These are phyloP conservation scores for Yponomeuta plumbellus DNA, from an alignment of 2,888 invertebrate species.

Conservation along the genomic window DNA sequence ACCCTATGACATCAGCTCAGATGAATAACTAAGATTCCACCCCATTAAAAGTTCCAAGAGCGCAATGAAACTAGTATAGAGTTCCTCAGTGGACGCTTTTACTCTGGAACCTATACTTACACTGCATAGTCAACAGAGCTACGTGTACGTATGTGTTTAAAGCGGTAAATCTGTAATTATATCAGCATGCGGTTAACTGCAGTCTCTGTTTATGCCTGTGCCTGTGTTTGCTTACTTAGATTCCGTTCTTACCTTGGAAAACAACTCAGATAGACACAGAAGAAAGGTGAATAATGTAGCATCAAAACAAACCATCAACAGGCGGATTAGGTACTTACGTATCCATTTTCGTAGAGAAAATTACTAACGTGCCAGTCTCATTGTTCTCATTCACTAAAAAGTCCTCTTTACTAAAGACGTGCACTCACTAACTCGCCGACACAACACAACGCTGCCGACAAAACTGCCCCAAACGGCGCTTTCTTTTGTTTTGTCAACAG, in stretches of 20 bases:
- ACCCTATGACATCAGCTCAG: too few relatives aligned
- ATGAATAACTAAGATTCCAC: not conserved
- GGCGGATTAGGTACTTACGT: slow-evolving; percentile 47
- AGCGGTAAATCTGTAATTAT: slow-evolving; percentile 32
- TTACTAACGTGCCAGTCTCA: slow-evolving; percentile 56
- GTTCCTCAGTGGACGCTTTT: not conserved
- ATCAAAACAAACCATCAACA: not conserved
- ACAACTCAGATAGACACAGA: not conserved
- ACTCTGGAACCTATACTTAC: not conserved
- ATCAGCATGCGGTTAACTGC: slow-evolving; percentile 36
- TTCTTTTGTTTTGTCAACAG: slow-evolving; percentile 26
- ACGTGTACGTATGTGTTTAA: not conserved
- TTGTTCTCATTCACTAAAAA: slow-evolving; percentile 51
- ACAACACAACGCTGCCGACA: too few relatives aligned
- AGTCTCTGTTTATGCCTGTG: slow-evolving; percentile 14
- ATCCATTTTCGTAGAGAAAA: slow-evolving; percentile 67
- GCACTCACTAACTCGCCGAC: slow-evolving; percentile 38
- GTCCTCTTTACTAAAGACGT: slow-evolving; percentile 36
- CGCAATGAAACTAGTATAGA: not conserved
- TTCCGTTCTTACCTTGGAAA: slow-evolving; percentile 2
- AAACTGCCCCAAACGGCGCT: slow-evolving; percentile 31
- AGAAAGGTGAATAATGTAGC: not conserved
- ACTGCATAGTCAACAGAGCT: not conserved
- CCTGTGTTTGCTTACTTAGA: slow-evolving; percentile 11
- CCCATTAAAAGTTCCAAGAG: not conserved